Conservation (phyloP, 2,797 vertebrate genomes). For the Sparus aurata region DNA sequence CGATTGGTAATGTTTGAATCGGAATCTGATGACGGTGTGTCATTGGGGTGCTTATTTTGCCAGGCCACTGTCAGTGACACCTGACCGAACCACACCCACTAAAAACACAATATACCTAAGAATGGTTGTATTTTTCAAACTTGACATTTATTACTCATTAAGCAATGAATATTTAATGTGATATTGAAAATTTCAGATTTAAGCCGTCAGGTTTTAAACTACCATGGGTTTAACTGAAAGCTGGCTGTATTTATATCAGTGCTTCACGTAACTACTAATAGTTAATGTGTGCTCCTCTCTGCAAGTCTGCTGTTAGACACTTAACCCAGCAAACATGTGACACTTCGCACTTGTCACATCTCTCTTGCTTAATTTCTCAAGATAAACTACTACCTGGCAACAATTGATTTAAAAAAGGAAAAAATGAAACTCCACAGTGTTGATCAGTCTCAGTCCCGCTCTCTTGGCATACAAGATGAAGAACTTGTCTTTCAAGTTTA, state of each 20-base stretch:
- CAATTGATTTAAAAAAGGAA: not conserved
- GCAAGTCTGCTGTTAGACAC: too few relatives aligned
- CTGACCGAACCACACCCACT: not conserved
- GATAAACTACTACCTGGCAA: not conserved
- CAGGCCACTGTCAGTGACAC: not conserved
- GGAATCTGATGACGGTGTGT: not conserved
- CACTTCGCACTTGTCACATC: not conserved
- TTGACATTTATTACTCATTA: not conserved
- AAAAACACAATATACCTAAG: not conserved
- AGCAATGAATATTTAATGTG: not conserved
- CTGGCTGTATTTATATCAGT: not conserved
- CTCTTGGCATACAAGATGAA: slow-evolving; percentile 1
- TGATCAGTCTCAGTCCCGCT: slow-evolving; percentile 2
- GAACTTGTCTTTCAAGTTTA: slow-evolving; percentile 5
- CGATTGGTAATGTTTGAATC: not conserved
- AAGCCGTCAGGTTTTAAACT: not conserved
- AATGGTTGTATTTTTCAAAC: not conserved
- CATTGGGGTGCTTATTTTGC: not conserved
- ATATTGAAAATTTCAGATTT: not conserved
- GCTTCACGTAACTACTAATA: not conserved
- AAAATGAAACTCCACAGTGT: not conserved
- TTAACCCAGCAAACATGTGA: not conserved
- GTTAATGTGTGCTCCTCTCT: not conserved
- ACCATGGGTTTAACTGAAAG: slow-evolving; percentile 5
- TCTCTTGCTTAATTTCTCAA: not conserved